Conservation (phyloP, 2,888 invertebrate species). For the Sepiola atlantica region DNA sequence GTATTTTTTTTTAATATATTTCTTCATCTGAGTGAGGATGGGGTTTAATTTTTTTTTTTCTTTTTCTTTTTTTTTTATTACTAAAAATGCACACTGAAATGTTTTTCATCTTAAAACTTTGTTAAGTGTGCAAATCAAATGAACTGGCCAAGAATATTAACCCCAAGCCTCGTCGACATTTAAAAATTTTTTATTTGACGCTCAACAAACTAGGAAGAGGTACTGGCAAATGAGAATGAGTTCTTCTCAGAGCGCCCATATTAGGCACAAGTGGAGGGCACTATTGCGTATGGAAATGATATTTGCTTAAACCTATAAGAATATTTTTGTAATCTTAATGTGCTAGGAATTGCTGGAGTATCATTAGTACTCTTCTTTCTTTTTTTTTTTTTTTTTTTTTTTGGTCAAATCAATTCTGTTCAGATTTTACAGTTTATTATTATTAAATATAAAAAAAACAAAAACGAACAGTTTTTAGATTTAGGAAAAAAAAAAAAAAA, state of each 20-base stretch:
- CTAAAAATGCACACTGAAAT: slow-evolving; percentile 1
- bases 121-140: background rate
- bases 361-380: background rate
- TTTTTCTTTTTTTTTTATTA: too few species aligned
- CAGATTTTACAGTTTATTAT: too few species aligned
- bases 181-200: background rate
- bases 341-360: background rate
- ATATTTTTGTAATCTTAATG: too few species aligned
- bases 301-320: background rate
- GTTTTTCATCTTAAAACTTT: background rate
- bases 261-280: background rate
- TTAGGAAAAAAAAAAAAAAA: background rate
- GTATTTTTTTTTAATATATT: background rate
- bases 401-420: too few species aligned
- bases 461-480: background rate
- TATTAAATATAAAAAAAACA: too few species aligned
- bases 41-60: background rate
- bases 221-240: background rate
- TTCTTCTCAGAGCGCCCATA: slow-evolving; percentile 6
- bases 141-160: background rate
- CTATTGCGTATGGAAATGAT: background rate
- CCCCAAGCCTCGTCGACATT: background rate
- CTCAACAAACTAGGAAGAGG: background rate
- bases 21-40: background rate
- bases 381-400: too few species aligned